A percentile compares a stretch with the other conserved stretches of the same genome.
Conservation (phyloP, 2,888 invertebrate species). For the Plebejus argus region DNA sequence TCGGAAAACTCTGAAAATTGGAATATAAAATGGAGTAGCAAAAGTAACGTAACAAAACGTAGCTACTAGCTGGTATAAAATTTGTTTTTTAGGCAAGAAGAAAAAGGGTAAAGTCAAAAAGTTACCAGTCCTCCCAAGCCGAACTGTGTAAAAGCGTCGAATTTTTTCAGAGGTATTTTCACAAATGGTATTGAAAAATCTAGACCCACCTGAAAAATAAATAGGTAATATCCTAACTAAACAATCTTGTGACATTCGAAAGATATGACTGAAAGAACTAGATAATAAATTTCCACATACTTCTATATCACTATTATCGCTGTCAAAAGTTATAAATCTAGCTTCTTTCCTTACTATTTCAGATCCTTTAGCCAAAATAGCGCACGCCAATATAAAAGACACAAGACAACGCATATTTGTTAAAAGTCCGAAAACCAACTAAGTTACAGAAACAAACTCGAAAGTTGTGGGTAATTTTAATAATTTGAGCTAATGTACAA, state of each 20-base stretch:
- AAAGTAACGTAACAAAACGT: too few species aligned
- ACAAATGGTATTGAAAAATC: constrained; percentile 85
- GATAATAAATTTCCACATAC: constrained; percentile 76
- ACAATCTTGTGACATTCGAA: too few species aligned
- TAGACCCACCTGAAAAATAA: constrained; percentile 80
- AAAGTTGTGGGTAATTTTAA: background rate
- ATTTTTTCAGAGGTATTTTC: constrained; percentile 82
- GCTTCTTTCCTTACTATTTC: constrained; percentile 51
- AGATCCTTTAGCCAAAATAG: constrained; percentile 48
- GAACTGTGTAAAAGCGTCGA: constrained; percentile 57
- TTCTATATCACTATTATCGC: constrained; percentile 73
- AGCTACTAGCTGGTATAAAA: too few species aligned
- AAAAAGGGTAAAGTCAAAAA: constrained; percentile 10
- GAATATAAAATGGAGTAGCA: constrained; percentile 25
- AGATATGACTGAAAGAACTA: too few species aligned
- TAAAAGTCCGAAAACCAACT: background rate
- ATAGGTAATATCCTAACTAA: too few species aligned
- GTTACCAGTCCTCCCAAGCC: constrained; percentile 49
- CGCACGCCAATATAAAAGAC: constrained; percentile 44
- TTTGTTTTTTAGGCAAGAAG: too few species aligned
- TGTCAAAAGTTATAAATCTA: constrained; percentile 80
- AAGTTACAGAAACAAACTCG: background rate
- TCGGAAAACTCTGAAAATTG: constrained; percentile 63
- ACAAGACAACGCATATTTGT: background rate
- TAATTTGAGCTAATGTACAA: constrained; percentile 20